These are phyloP conservation scores for Neolamprologus variostigma DNA, from an alignment of 2,113 vertebrate genomes.

Conservation along the genomic window DNA sequence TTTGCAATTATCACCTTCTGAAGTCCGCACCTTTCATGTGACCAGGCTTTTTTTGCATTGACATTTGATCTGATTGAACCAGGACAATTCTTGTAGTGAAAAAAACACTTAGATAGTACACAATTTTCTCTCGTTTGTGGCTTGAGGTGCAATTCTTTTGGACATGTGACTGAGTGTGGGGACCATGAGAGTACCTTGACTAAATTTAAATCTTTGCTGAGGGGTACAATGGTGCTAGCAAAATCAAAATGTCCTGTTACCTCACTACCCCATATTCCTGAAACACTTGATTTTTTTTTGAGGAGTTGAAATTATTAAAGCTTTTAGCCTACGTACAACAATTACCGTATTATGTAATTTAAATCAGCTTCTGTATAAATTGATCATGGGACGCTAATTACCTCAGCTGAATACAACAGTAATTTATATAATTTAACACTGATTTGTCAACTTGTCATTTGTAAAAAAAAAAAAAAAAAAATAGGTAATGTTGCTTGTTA, in stretches of 20 bases:
- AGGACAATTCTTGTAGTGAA: neutral
- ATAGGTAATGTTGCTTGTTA: neutral
- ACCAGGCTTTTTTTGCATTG: neutral
- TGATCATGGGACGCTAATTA: neutral
- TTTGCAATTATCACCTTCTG: neutral
- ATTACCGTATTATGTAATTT: neutral
- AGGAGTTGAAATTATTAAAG: neutral
- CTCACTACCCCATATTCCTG: neutral
- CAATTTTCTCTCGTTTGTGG: neutral
- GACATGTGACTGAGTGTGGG: neutral
- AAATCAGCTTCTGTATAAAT: neutral
- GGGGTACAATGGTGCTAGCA: neutral
- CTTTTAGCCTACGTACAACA: neutral
- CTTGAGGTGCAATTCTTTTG: neutral
- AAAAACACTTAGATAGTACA: neutral
- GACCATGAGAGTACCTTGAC: neutral
- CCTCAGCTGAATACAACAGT: neutral
- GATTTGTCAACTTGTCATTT: neutral
- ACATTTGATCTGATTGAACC: neutral
- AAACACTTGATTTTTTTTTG: neutral
- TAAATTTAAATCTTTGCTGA: neutral
- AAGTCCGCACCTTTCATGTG: neutral
- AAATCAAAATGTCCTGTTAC: neutral
- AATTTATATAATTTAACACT: neutral
- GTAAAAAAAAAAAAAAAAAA: neutral